Evolutionary conservation across 2,113 vertebrate genomes (phyloP).

Genomic region (Cervus canadensis): DNA sequence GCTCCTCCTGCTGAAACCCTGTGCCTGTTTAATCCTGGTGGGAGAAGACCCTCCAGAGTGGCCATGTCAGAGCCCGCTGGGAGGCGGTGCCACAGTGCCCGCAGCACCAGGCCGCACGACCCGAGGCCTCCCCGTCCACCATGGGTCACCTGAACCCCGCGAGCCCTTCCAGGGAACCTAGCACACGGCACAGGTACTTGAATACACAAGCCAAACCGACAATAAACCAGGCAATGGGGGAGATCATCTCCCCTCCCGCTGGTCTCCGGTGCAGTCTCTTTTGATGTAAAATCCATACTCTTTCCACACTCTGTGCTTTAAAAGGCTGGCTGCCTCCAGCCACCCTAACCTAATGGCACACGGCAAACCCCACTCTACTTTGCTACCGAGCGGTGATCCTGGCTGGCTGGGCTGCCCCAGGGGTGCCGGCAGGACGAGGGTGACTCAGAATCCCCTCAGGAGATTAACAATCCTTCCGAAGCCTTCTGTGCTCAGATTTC

Average conservation of each 20-base stretch:
- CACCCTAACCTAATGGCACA: neutral
- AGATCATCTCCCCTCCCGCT: neutral
- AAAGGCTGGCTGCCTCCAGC: neutral
- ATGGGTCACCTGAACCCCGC: neutral
- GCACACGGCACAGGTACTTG: neutral
- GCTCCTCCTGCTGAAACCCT: neutral
- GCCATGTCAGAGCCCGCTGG: fast-evolving
- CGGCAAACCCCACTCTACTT: neutral
- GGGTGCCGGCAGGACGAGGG: fast-evolving
- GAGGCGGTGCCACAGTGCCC: neutral
- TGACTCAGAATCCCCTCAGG: neutral
- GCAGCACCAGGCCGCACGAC: fast-evolving
- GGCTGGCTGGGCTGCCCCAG: neutral
- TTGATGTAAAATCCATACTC: no score
- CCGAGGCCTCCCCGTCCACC: neutral
- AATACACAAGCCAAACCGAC: neutral
- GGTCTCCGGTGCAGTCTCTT: neutral
- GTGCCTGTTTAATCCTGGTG: no score
- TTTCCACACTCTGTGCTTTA: neutral
- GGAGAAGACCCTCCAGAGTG: no score
- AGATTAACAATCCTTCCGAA: neutral
- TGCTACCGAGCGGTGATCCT: neutral
- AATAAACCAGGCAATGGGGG: neutral
- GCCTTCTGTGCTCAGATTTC: neutral
- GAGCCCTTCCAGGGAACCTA: no score